These are phyloP conservation scores for Helleia helle DNA, from an alignment of 2,888 invertebrate genomes.

Conservation along the genomic window DNA sequence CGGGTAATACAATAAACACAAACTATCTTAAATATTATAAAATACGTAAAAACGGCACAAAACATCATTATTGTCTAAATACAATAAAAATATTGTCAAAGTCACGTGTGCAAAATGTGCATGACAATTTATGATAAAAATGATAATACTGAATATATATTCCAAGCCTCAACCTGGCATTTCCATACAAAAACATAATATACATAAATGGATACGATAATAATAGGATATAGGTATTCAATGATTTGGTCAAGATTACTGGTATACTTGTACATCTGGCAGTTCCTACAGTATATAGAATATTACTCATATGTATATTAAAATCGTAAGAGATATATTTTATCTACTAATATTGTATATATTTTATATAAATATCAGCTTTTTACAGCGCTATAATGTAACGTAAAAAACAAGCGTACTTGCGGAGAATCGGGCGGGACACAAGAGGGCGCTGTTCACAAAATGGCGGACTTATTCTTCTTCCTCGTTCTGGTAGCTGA, in stretches of 20 bases:
- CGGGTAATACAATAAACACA: no score
- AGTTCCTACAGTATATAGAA: slow-evolving; percentile 38
- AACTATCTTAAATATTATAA: no score
- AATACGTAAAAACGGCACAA: slow-evolving; percentile 5
- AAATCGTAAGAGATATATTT: slow-evolving; percentile 16
- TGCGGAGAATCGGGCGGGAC: slow-evolving; percentile 25
- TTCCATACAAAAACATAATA: slow-evolving; percentile 4
- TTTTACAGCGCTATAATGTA: slow-evolving; percentile 19
- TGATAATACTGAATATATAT: slow-evolving; percentile 1
- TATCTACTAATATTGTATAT: slow-evolving; percentile 13
- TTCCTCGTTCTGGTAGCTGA: slow-evolving; percentile 95
- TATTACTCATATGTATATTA: slow-evolving; percentile 14
- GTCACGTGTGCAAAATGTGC: slow-evolving; percentile 43
- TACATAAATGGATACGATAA: slow-evolving; percentile 22
- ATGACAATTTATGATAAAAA: slow-evolving; percentile 13
- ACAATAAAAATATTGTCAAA: slow-evolving; percentile 55
- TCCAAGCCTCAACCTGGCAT: not conserved
- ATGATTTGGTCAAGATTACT: slow-evolving; percentile 19
- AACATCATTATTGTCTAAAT: slow-evolving; percentile 23
- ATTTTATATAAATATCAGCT: slow-evolving; percentile 15
- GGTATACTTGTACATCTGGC: slow-evolving; percentile 27
- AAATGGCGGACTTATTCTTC: slow-evolving; percentile 74
- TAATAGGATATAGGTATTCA: no score
- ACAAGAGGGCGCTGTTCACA: slow-evolving; percentile 38
- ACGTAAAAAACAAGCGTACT: slow-evolving; percentile 11